These are phyloP conservation scores for Melanotus villosus DNA, from an alignment of 2,888 invertebrate genomes.

Conservation along the genomic window DNA sequence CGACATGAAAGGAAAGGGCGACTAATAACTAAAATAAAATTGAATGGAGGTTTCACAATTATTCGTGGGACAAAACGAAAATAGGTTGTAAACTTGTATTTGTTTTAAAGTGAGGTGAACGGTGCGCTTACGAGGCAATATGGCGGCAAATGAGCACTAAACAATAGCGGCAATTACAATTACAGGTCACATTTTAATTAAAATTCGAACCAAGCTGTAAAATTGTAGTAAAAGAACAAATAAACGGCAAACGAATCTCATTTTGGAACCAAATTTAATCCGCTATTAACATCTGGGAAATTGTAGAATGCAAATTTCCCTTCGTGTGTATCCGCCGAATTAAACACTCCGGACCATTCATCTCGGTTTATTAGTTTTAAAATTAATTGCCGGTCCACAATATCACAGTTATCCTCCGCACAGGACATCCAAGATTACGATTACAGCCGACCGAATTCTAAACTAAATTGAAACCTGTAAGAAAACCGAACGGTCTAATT, in stretches of 20 bases:
- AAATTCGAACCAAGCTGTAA: conserved; percentile 52
- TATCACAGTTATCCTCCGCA: not conserved
- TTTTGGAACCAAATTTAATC: conserved; percentile 57
- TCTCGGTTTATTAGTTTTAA: conserved; percentile 44
- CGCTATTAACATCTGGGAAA: conserved; percentile 55
- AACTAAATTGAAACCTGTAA: not conserved
- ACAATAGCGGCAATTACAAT: conserved; percentile 49
- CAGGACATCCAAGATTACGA: not conserved
- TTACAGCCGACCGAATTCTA: conserved; percentile 1
- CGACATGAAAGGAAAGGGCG: not conserved
- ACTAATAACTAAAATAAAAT: not conserved
- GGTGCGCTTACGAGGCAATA: conserved; percentile 41
- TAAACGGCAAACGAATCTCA: conserved; percentile 53
- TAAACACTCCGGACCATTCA: conserved; percentile 46
- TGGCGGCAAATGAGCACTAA: conserved; percentile 43
- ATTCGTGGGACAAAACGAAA: not conserved
- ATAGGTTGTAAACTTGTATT: conserved; percentile 10
- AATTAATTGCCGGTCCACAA: conserved; percentile 34
- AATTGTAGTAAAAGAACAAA: conserved; percentile 51
- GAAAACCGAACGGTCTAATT: not conserved
- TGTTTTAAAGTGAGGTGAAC: conserved; percentile 28
- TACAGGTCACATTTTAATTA: conserved; percentile 53
- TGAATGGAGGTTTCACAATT: not conserved
- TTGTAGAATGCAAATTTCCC: conserved; percentile 54
- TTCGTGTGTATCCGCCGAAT: conserved; percentile 48